Evolutionary conservation across 2,888 invertebrate species (phyloP).

Genomic region (Parapristionchus giblindavisi): DNA sequence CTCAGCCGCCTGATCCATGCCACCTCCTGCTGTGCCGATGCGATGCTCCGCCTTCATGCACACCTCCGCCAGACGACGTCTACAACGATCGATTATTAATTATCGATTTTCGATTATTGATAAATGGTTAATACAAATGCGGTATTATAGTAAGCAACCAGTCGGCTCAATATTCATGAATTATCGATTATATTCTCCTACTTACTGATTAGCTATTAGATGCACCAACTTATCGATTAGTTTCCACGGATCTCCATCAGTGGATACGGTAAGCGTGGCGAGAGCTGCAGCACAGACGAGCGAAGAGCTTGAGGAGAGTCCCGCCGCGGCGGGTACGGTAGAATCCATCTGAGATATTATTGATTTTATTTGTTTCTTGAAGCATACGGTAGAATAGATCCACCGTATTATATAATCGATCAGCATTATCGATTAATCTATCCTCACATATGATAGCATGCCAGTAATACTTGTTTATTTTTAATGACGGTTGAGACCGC

Average conservation of each 20-base stretch:
- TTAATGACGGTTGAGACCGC: too few relatives aligned
- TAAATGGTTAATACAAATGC: neutral
- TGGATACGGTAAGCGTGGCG: conserved; percentile 78
- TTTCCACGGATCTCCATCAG: conserved; percentile 54
- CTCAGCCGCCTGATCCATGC: conserved; percentile 99
- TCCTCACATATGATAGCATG: too few relatives aligned
- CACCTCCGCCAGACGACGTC: conserved; percentile 79
- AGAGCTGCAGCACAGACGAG: conserved; percentile 92
- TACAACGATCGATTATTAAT: conserved; percentile 27
- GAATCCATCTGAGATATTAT: conserved; percentile 30
- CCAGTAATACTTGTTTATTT: too few relatives aligned
- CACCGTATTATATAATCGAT: too few relatives aligned
- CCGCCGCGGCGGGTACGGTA: conserved; percentile 89
- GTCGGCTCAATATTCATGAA: too few relatives aligned
- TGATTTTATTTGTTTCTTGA: neutral
- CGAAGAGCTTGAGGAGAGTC: conserved; percentile 96
- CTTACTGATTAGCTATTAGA: neutral
- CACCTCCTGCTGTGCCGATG: conserved; percentile 97
- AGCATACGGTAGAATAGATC: too few relatives aligned
- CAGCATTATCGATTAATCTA: too few relatives aligned
- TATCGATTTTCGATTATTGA: neutral
- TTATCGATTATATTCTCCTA: neutral
- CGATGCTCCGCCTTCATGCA: conserved; percentile 90
- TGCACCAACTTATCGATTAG: conserved; percentile 46
- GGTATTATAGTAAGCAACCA: too few relatives aligned